A percentile compares a stretch with the other conserved stretches of the same genome.
phyloP scores from a whole-genome alignment of 2,797 vertebrate genomes.

The Epinephelus malabaricus region DNA sequence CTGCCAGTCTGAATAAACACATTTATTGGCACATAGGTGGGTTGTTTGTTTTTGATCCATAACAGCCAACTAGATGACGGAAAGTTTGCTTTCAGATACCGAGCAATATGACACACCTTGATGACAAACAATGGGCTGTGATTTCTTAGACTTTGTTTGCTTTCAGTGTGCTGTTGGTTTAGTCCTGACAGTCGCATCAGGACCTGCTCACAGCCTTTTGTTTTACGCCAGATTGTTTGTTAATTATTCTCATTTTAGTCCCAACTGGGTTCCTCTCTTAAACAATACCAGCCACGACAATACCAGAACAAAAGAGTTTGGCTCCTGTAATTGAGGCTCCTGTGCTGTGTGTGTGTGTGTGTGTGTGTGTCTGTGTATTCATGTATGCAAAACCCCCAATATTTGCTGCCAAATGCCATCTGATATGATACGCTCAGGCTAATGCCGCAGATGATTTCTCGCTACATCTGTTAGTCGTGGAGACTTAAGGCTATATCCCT shows the following conservation, averaged over 20 bases:
- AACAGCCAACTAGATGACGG: constrained; percentile 3
- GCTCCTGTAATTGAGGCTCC: background rate
- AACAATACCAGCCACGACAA: constrained; percentile 8
- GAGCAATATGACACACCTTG: constrained; percentile 18
- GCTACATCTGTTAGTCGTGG: constrained; percentile 45
- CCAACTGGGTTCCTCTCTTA: constrained; percentile 25
- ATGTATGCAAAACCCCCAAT: constrained; percentile 1
- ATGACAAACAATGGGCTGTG: background rate
- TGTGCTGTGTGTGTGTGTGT: background rate
- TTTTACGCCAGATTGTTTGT: constrained; percentile 33
- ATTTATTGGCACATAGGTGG: constrained; percentile 22
- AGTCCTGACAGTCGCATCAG: background rate
- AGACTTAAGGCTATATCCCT: constrained; percentile 53
- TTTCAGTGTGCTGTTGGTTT: background rate
- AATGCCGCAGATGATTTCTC: constrained; percentile 43
- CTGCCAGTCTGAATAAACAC: constrained; percentile 32
- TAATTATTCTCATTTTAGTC: constrained; percentile 26
- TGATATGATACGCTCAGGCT: constrained; percentile 33
- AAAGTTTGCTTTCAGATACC: constrained; percentile 11
- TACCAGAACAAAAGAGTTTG: constrained; percentile 33
- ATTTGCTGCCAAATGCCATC: constrained; percentile 19
- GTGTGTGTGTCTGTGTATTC: background rate
- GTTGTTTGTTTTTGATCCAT: constrained; percentile 45
- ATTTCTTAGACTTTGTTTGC: constrained; percentile 5
- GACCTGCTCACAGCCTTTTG: background rate